Evolutionary conservation across 2,113 vertebrate genomes (phyloP), one percentile per base, ranked within the genome.

Genomic region (Cephalopholis sonnerati): DNA sequence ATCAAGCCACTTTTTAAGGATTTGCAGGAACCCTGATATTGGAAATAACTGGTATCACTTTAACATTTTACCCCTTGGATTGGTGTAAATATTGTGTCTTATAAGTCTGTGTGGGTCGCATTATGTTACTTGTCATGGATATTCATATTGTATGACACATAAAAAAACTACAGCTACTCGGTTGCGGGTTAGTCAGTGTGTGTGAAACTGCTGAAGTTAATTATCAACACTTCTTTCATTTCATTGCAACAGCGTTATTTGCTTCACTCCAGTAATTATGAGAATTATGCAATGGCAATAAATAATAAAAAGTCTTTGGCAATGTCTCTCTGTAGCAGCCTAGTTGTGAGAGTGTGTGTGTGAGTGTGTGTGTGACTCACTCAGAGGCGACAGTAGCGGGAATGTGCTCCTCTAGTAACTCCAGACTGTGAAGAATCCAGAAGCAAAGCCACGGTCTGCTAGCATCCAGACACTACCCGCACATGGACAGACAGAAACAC

Each of bases 391-490:
- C 90, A 0, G 94, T 91, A 61, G 96, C 80, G 2, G 98, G 96
- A 81, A 99, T 92, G 65, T 97, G 96, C 73, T 99, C 97, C 1
- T 97, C 97, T 4, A 99, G 94, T 67, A 99, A 93, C 87, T 98
- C 97, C 95, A 99, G 80, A 93, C 98, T 98, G 96, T 99, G 98
- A 91, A 99, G 95, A 90, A 99, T 99, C 98, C 98, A 99, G 85
- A 98, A 99, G 94, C 98, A 99, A 74, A 99, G 95, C 98, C 98
- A 99, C 8, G 98, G 98, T 54, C 98, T 96, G 93, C 98, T 99
- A 77, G 98, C 98, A 27, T 99, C 98, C 94, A 99, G 94, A 92
- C 98, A 99, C 98, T 99, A 85, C 53, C 55, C 20, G 3, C 50
- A 80, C 59, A 79, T 1, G 68, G 22, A 73, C 41, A 74, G 1